These are phyloP conservation scores for Sclerodermus sp. DNA, from an alignment of 2,888 invertebrate genomes.

Conservation along the genomic window DNA sequence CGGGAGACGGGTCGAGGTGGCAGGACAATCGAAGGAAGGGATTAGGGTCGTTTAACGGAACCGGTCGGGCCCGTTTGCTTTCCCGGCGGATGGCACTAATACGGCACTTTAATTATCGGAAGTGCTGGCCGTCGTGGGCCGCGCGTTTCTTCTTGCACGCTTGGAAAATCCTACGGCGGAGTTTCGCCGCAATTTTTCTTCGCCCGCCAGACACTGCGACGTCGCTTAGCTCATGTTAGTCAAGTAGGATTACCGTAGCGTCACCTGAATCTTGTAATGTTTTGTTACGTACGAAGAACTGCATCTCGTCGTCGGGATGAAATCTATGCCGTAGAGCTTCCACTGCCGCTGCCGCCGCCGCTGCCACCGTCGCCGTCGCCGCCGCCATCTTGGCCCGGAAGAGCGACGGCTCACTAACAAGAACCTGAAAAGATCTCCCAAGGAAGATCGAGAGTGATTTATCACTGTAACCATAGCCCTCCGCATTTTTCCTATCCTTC, in stretches of 20 bases:
- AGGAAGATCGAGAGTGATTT: conserved; percentile 53
- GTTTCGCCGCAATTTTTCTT: conserved; percentile 31
- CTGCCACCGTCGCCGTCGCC: neutral
- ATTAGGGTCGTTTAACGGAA: conserved; percentile 12
- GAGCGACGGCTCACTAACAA: conserved; percentile 52
- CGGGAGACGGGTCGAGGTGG: conserved; percentile 12
- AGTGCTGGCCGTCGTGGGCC: conserved; percentile 21
- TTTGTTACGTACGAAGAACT: conserved; percentile 48
- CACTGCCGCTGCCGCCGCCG: neutral
- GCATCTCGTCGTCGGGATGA: conserved; percentile 37
- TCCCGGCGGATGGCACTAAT: conserved; percentile 16
- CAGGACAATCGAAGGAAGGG: conserved; percentile 26
- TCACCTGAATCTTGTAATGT: conserved; percentile 51
- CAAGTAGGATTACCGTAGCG: conserved; percentile 46
- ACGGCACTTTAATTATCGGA: conserved; percentile 39
- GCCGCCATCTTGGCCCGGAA: conserved; percentile 18
- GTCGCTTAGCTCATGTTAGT: conserved; percentile 46
- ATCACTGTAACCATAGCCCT: conserved; percentile 46
- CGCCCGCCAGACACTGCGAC: conserved; percentile 28
- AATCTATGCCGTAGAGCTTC: conserved; percentile 21
- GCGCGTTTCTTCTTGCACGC: conserved; percentile 13
- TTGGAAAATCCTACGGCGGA: conserved; percentile 12
- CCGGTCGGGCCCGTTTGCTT: neutral
- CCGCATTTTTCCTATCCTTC: conserved; percentile 32
- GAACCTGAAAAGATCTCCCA: conserved; percentile 50